Evolutionary conservation across 92 coral and sea anemone species (phyloP).

Genomic region (Palythoa caribaeorum): DNA sequence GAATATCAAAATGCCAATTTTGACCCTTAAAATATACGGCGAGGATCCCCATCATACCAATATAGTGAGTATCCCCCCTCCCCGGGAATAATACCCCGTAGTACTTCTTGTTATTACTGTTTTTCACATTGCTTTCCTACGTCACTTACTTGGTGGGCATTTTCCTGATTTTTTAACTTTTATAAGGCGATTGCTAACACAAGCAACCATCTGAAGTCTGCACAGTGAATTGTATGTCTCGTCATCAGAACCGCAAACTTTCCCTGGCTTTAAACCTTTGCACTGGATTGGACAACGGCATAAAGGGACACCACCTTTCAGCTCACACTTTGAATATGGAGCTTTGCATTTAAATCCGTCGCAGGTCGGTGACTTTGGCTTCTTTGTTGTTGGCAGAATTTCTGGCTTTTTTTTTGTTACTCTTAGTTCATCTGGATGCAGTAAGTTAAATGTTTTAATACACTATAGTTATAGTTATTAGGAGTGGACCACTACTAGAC

Average conservation of each 20-base stretch:
- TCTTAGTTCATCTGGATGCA: too few relatives aligned
- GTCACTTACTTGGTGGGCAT: constrained; percentile 21
- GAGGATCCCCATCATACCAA: too few relatives aligned
- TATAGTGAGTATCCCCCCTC: too few relatives aligned
- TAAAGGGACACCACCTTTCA: not conserved
- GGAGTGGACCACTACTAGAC: too few relatives aligned
- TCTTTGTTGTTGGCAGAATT: not conserved
- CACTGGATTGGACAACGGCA: constrained; percentile 16
- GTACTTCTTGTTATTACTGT: too few relatives aligned
- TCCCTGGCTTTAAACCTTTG: not conserved
- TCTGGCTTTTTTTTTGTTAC: not conserved
- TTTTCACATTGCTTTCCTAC: not conserved
- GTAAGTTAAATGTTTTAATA: too few relatives aligned
- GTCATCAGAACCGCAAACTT: constrained; percentile 33
- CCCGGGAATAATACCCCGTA: too few relatives aligned
- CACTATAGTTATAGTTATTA: too few relatives aligned
- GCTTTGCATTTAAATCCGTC: not conserved
- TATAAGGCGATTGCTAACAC: not conserved
- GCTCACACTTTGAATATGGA: constrained; percentile 24
- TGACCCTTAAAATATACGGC: too few relatives aligned
- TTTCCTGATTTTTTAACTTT: not conserved
- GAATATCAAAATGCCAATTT: too few relatives aligned
- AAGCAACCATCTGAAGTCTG: not conserved
- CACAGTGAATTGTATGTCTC: constrained; percentile 4
- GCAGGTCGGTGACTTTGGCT: not conserved